A percentile compares a stretch with the other conserved stretches of the same genome.
phyloP scores from a whole-genome alignment of 2,888 invertebrate genomes.

The Eledone cirrhosa region DNA sequence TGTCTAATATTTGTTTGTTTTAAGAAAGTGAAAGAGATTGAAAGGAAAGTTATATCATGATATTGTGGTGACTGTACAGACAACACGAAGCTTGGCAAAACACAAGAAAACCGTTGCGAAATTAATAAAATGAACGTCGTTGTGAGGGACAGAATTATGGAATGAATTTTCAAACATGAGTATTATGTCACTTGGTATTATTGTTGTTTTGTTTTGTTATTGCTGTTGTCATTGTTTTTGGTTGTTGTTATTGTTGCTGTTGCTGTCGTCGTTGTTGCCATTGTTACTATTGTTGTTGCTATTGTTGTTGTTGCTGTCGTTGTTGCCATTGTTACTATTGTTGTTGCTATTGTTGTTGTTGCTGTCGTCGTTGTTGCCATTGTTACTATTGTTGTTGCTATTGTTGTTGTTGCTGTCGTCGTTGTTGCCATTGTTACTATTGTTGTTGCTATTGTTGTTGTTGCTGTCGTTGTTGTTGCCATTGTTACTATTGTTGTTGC shows the following conservation, averaged over 20 bases:
- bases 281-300: slow-evolving; percentile 8
- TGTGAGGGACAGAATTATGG: no score
- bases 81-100: no score
- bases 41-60: no score
- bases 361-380: slow-evolving; percentile 13
- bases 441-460: slow-evolving; percentile 13
- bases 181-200: neutral
- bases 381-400: slow-evolving; percentile 13
- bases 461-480: slow-evolving; percentile 7
- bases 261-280: slow-evolving; percentile 13
- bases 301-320: slow-evolving; percentile 13
- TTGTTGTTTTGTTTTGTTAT: neutral
- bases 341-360: slow-evolving; percentile 13
- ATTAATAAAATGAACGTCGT: no score
- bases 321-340: slow-evolving; percentile 3
- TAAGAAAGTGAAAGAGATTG: no score
- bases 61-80: no score
- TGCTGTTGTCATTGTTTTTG: no score
- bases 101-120: no score
- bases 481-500: slow-evolving; percentile 1
- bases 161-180: no score
- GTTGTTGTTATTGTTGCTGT: no score
- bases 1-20: no score
- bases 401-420: neutral
- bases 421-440: slow-evolving; percentile 13